Evolutionary conservation across 2,797 vertebrate genomes (phyloP).

Genomic region (Parauchenoglanis punctatus): DNA sequence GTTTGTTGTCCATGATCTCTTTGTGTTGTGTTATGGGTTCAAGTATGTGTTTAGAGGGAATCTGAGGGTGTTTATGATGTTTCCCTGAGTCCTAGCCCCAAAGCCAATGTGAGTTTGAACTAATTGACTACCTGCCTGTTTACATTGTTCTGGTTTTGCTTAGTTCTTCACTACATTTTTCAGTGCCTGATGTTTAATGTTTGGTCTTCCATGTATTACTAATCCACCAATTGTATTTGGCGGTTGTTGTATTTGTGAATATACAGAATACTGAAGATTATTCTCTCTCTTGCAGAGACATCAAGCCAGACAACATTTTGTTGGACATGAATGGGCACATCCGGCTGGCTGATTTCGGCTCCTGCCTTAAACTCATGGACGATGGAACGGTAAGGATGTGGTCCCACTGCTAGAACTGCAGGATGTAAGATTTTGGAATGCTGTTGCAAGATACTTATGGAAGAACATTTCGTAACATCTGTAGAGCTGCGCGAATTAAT

Average conservation of each 20-base stretch:
- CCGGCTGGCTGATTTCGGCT: conserved; percentile 97
- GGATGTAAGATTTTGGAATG: neutral
- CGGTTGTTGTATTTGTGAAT: neutral
- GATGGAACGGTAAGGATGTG: conserved; percentile 89
- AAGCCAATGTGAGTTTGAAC: neutral
- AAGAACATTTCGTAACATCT: neutral
- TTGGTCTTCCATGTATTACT: neutral
- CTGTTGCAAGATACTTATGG: neutral
- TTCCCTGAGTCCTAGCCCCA: neutral
- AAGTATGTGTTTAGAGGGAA: conserved; percentile 1
- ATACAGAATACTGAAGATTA: neutral
- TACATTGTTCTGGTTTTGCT: neutral
- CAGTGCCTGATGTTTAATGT: neutral
- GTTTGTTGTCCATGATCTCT: conserved; percentile 10
- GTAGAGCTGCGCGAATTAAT: neutral
- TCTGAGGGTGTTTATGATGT: neutral
- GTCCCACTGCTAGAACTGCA: neutral
- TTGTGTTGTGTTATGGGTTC: conserved; percentile 36
- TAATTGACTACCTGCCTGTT: neutral
- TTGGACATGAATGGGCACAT: conserved; percentile 98
- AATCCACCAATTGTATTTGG: neutral
- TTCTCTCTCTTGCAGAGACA: conserved; percentile 80
- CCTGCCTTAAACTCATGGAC: conserved; percentile 96
- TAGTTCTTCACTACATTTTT: neutral
- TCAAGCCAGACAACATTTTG: conserved; percentile 97